These are phyloP conservation scores for Rhinatrema bivittatum DNA, from an alignment of 2,797 vertebrate species.

Conservation along the genomic window DNA sequence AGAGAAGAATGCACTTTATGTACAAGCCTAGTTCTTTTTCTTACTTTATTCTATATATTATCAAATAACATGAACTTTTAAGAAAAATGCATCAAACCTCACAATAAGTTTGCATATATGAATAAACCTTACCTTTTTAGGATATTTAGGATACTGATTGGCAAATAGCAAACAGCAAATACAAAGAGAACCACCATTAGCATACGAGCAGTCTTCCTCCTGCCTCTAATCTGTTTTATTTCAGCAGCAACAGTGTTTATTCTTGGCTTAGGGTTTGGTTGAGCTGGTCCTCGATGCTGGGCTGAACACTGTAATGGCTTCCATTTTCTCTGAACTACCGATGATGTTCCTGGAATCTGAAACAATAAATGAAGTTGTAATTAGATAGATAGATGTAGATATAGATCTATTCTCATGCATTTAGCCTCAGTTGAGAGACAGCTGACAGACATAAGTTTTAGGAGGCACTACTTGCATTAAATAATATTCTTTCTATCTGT, in stretches of 20 bases:
- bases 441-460: too few relatives aligned
- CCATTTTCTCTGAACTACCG: conserved; percentile 84
- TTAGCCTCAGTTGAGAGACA: too few relatives aligned
- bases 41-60: too few relatives aligned
- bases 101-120: conserved; percentile 1
- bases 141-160: conserved; percentile 91
- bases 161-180: conserved; percentile 91
- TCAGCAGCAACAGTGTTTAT: conserved; percentile 78
- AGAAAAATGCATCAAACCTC: neutral
- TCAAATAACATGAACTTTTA: too few relatives aligned
- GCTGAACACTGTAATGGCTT: conserved; percentile 66
- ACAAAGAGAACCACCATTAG: conserved; percentile 90
- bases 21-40: too few relatives aligned
- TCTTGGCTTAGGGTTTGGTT: conserved; percentile 58
- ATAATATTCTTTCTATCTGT: too few relatives aligned
- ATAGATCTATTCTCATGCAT: too few relatives aligned
- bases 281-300: conserved; percentile 48
- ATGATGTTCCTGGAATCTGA: conserved; percentile 91
- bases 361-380: conserved; percentile 9
- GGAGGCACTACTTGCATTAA: too few relatives aligned
- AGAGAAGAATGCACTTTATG: too few relatives aligned
- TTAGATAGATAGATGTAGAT: too few relatives aligned
- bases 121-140: conserved; percentile 78
- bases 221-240: conserved; percentile 85
- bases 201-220: conserved; percentile 93